These are phyloP conservation scores for Drosophila watanabei DNA, from an alignment of 1,140 invertebrate species.

Conservation along the genomic window DNA sequence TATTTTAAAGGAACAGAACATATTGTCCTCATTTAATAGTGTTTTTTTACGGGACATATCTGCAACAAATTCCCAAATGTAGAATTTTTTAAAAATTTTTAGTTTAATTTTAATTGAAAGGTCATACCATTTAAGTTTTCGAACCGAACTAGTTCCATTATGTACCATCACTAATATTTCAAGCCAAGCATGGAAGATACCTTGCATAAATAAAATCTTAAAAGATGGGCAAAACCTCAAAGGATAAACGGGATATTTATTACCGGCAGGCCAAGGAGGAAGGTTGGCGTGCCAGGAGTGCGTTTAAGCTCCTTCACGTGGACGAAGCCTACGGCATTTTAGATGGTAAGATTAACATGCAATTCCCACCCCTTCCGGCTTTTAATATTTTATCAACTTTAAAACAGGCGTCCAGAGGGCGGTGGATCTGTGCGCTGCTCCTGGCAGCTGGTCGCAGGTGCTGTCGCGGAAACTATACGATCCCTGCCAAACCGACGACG, in stretches of 20 bases:
- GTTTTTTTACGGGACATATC: too few relatives aligned
- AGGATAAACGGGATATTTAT: constrained; percentile 99
- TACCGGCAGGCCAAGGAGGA: constrained; percentile 99
- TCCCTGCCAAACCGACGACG: constrained; percentile 85
- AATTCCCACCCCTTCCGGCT: not conserved
- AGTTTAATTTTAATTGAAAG: not conserved
- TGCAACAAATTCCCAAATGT: too few relatives aligned
- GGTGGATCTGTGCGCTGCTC: constrained; percentile 99
- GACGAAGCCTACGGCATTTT: constrained; percentile 98
- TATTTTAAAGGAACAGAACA: too few relatives aligned
- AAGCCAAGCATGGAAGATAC: not conserved
- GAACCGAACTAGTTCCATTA: constrained; percentile 11
- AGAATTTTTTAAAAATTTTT: too few relatives aligned
- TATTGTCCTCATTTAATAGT: too few relatives aligned
- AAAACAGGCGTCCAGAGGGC: constrained; percentile 93
- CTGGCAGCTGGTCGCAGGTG: constrained; percentile 99
- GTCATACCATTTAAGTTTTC: not conserved
- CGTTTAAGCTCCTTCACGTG: constrained; percentile 99
- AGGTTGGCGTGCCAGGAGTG: constrained; percentile 99
- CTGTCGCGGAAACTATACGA: constrained; percentile 91
- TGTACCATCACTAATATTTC: constrained; percentile 3
- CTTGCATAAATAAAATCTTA: not conserved
- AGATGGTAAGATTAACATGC: constrained; percentile 87
- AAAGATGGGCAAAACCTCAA: constrained; percentile 97
- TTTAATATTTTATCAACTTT: not conserved